Evolutionary conservation across 2,888 invertebrate species (phyloP).

Genomic region (Drosophila tripunctata): DNA sequence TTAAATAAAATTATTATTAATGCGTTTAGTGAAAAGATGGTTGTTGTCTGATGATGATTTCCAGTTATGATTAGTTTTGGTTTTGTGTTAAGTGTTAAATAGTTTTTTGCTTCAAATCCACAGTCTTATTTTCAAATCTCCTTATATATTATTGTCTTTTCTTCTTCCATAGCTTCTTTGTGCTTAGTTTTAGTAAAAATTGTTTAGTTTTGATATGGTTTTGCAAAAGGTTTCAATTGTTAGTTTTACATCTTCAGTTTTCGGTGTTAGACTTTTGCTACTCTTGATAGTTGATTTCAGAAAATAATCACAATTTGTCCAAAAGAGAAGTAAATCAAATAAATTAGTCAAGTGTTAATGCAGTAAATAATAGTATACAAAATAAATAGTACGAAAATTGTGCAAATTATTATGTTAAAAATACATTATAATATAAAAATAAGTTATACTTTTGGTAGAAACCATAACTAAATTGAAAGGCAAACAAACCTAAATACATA

Average conservation of each 20-base stretch:
- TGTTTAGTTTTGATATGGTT: constrained; percentile 71
- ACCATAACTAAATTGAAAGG: not conserved
- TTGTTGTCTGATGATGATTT: constrained; percentile 13
- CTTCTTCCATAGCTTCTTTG: not conserved
- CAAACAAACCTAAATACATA: not conserved
- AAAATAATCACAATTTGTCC: constrained; percentile 2
- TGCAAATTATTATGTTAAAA: not conserved
- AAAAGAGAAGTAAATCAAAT: constrained; percentile 53
- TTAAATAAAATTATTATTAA: not conserved
- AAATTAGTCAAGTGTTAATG: constrained; percentile 31
- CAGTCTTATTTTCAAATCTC: not conserved
- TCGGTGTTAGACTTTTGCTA: constrained; percentile 54
- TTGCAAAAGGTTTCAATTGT: constrained; percentile 74
- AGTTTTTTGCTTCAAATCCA: constrained; percentile 18
- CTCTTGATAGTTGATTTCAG: constrained; percentile 54
- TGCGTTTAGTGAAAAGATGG: constrained; percentile 12
- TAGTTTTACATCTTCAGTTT: constrained; percentile 57
- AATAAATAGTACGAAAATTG: not conserved
- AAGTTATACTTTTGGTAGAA: not conserved
- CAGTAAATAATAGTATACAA: not conserved
- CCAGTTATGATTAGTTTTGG: constrained; percentile 11
- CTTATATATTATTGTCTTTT: not conserved
- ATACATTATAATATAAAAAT: not conserved
- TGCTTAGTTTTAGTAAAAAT: constrained; percentile 58
- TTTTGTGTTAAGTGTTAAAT: constrained; percentile 9